These are phyloP conservation scores for Phrixothrix hirtus DNA, from an alignment of 2,888 invertebrate genomes.

Conservation along the genomic window DNA sequence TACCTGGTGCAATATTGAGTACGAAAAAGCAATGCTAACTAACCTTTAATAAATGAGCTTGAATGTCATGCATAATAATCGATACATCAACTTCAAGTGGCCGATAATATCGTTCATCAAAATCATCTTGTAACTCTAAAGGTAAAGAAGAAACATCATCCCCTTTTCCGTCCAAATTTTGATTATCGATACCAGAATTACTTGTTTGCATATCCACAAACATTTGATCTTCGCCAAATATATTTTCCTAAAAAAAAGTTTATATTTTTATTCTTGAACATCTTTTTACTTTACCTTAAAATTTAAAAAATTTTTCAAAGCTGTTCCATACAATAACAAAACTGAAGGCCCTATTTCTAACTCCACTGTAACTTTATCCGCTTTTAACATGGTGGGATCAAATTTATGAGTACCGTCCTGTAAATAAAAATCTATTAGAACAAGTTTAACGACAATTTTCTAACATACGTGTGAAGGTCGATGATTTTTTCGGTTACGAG, in stretches of 20 bases:
- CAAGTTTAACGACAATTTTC: too few species aligned
- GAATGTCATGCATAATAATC: slow-evolving; percentile 92
- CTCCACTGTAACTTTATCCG: slow-evolving; percentile 90
- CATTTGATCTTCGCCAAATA: slow-evolving; percentile 94
- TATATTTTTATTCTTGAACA: too few species aligned
- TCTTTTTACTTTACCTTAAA: slow-evolving; percentile 74
- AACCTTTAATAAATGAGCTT: slow-evolving; percentile 87
- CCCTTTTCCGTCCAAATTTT: slow-evolving; percentile 60
- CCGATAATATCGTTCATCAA: slow-evolving; percentile 86
- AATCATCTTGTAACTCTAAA: slow-evolving; percentile 79
- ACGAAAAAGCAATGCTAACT: not conserved
- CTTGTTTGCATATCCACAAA: slow-evolving; percentile 89
- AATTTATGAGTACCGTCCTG: slow-evolving; percentile 74
- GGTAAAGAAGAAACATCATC: slow-evolving; percentile 67
- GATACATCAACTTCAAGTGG: slow-evolving; percentile 91
- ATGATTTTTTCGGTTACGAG: slow-evolving; percentile 62
- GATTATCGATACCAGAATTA: slow-evolving; percentile 49
- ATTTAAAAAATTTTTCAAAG: slow-evolving; percentile 86
- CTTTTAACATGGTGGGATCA: slow-evolving; percentile 81
- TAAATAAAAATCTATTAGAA: too few species aligned
- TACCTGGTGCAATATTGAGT: too few species aligned
- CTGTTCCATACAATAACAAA: slow-evolving; percentile 87
- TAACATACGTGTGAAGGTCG: slow-evolving; percentile 47
- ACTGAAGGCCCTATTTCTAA: slow-evolving; percentile 94
- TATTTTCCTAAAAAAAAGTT: slow-evolving; percentile 74